phyloP scores from a whole-genome alignment of 30 jellyfish, hydroid and myxozoan species.

The Nemopilema nomurai region DNA sequence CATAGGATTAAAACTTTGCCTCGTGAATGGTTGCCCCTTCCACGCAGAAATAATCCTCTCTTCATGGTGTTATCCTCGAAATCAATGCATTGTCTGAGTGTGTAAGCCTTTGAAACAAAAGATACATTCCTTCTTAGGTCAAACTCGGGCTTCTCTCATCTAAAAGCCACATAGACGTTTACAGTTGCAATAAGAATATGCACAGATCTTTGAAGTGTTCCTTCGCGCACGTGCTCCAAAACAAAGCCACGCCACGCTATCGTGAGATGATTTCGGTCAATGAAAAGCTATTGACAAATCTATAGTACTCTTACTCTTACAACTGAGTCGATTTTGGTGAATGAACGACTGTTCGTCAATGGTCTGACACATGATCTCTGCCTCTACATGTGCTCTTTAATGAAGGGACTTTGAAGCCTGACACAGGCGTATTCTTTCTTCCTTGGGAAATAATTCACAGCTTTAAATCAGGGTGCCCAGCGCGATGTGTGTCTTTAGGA shows the following conservation, averaged over 20 bases:
- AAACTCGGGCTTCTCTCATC: slow-evolving; percentile 16
- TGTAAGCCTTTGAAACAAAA: slow-evolving; percentile 23
- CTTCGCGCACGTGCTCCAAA: slow-evolving; percentile 19
- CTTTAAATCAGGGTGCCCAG: too few species aligned
- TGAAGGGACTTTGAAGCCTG: neutral
- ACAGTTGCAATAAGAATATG: neutral
- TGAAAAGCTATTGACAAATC: neutral
- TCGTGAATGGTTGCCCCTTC: slow-evolving; percentile 6
- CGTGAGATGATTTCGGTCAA: slow-evolving; percentile 20
- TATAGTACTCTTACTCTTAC: neutral
- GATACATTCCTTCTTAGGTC: slow-evolving; percentile 36
- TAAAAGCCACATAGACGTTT: slow-evolving; percentile 11
- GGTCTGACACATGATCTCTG: neutral
- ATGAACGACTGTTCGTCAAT: neutral
- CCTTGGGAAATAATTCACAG: neutral
- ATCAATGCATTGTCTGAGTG: slow-evolving; percentile 32
- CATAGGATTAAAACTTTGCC: neutral
- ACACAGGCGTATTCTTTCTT: neutral
- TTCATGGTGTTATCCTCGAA: slow-evolving; percentile 18
- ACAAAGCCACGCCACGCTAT: neutral
- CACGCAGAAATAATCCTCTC: neutral
- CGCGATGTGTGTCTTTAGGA: too few species aligned
- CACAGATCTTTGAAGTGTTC: neutral
- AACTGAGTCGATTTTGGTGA: neutral
- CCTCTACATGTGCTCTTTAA: neutral